Evolutionary conservation across 2,888 invertebrate genomes (phyloP), one percentile per base, ranked within the genome.

Genomic region (Tetropium fuscum): DNA sequence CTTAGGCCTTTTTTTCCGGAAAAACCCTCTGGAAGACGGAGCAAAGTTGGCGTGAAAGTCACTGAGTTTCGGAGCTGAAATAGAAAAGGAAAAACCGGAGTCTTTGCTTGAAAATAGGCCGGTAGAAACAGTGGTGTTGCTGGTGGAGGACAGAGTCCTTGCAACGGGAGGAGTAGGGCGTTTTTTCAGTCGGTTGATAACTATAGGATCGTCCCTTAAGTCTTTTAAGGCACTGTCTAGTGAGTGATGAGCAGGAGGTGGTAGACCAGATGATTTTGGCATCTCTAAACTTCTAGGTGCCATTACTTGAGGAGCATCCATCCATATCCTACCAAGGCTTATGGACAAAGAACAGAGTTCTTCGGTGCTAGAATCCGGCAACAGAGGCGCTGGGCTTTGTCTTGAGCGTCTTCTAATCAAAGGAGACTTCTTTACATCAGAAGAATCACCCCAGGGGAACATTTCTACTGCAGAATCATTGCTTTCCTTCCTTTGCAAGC

Each of bases 81-180:
- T 83, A 5, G 87, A 87, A 68, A 88, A 84, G 2, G 88, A 88
- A 72, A 89, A 87, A 0, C 88, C 88, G 2, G 87, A 87, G 74
- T 87, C 87, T 75, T 84, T 85, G 64, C 85, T 85, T 6, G 85
- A 84, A 69, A 84, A 83, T 49, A 84, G 67, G 51, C 83, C 83
- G 1, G 82, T 82, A 0, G 84, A 84, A 2, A 80, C 81, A 1
- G 82, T 80, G 1, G 80, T 80, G 58, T 81, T 80, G 62, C 82
- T 81, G 1, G 80, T 80, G 0, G 82, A 80, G 1, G 83, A 83
- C 53, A 83, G 72, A 15, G 83, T 83, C 63, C 83, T 77, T 5
- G 77, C 80, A n/a, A 82, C 83, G 2, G 82, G 80, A 8, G 81
- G 80, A 3, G 79, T 79, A 19, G 81, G 77, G 19, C 80, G 74